Evolutionary conservation across 2,113 vertebrate species (phyloP), one percentile per base, ranked within the genome.

Genomic region (Tachycineta bicolor): DNA sequence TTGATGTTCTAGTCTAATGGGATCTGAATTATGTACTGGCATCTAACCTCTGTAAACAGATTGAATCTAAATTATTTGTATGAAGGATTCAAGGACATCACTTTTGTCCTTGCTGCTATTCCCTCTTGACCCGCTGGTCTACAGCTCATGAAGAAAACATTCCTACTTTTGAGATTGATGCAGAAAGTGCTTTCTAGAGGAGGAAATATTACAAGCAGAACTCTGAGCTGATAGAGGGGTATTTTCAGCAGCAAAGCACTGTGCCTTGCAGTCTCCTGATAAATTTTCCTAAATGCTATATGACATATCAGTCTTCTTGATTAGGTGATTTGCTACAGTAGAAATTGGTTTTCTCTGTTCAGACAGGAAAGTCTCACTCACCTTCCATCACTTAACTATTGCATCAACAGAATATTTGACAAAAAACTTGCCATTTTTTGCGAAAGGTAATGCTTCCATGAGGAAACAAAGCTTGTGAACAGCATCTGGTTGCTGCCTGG

Each of bases 21-120:
- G 93, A 96, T 97, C 79, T 97, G 88, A 97, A 95, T 94, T 89
- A 91, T 58, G 69, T 49, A 69, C 86, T 93, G 67, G 65, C 55
- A 37, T 55, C 20, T 79, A 89, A 83, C 84, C 81, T 90, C 53
- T 82, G 62, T 64, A 96, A 95, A 89, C 31, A 39, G 75, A 96
- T 59, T 96, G 90, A 90, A 95, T 96, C 71, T 96, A 87, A 96
- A 94, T 90, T 62, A 86, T 83, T 88, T 83, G 49, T 62, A 74
- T 31, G 67, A 86, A 90, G 60, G 71, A 88, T 80, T 85, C 93
- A 93, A 97, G 94, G 91, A 77, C 73, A 81, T 41, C 20, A 20
- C 58, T 93, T 94, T 65, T 0, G 8, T 88, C 69, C 83, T 94
- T 97, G n/a, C 21, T 77, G 58, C 22, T 95, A 56, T 53, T 97